Evolutionary conservation across 2,113 vertebrate genomes (phyloP).

Genomic region (Dicerorhinus sumatrensis): DNA sequence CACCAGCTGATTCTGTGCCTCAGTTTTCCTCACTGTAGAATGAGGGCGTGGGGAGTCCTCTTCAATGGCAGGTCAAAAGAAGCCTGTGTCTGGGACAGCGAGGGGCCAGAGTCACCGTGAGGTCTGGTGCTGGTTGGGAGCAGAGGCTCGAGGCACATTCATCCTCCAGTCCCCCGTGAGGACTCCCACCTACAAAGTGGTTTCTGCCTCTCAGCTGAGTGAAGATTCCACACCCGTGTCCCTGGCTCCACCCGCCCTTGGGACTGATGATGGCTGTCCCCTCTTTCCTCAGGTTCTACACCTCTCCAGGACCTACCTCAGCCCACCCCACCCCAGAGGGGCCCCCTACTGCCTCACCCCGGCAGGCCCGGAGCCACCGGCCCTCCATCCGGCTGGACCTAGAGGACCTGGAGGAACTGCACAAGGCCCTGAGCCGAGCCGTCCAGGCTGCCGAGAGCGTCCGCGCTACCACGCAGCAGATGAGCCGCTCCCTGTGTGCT

Average conservation of each 20-base stretch:
- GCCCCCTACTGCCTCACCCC: not conserved
- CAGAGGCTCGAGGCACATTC: not conserved
- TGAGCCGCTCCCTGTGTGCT: conserved; percentile 86
- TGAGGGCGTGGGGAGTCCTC: not conserved
- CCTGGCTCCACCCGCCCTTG: fast-evolving
- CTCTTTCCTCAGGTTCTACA: conserved; percentile 86
- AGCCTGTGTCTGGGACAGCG: not conserved
- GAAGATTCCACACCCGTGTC: no score
- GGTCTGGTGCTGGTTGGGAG: not conserved
- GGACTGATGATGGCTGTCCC: fast-evolving
- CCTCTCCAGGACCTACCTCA: conserved; percentile 84
- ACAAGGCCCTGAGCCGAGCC: conserved; percentile 86
- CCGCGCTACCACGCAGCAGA: conserved; percentile 85
- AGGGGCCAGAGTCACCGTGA: not conserved
- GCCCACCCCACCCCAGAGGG: conserved; percentile 50
- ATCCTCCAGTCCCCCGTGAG: fast-evolving
- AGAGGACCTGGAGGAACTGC: conserved; percentile 80
- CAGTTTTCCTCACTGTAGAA: not conserved
- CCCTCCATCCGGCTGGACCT: conserved; percentile 70
- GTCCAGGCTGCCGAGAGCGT: conserved; percentile 87
- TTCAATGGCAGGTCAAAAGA: not conserved
- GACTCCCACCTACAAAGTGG: fast-evolving
- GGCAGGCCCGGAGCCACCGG: fast-evolving
- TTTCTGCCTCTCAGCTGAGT: not conserved
- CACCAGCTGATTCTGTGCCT: not conserved